A percentile compares a stretch with the other conserved stretches of the same genome.
These are phyloP conservation scores for Cuniculus paca DNA, from an alignment of 2,797 vertebrate species.

Conservation along the genomic window DNA sequence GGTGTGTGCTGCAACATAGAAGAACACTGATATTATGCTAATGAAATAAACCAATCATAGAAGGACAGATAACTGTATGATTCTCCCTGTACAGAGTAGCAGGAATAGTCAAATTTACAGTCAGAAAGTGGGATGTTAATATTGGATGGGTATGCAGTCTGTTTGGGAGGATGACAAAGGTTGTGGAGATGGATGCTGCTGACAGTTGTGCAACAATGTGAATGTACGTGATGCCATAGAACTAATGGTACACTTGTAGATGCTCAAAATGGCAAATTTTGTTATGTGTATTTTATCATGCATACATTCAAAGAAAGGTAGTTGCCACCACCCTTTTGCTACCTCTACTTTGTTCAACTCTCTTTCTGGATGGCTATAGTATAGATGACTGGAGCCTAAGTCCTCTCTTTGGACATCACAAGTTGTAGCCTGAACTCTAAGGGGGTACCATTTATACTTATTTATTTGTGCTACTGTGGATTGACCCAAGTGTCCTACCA, in stretches of 20 bases:
- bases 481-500: neutral
- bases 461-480: neutral
- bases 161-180: neutral
- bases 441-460: neutral
- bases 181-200: neutral
- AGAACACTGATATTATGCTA: neutral
- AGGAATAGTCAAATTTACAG: neutral
- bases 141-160: neutral
- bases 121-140: slow-evolving; percentile 2
- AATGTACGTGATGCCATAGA: neutral
- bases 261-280: neutral
- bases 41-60: neutral
- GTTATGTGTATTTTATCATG: neutral
- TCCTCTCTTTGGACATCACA: neutral
- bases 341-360: neutral
- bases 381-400: neutral
- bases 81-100: neutral
- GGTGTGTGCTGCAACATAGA: neutral
- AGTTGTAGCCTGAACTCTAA: neutral
- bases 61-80: neutral
- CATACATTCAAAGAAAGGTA: neutral
- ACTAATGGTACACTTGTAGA: neutral
- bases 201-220: neutral
- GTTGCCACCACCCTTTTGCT: neutral
- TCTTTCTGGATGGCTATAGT: neutral